phyloP scores from a whole-genome alignment of 2,888 invertebrate genomes.

The Strigamia transsilvanica region DNA sequence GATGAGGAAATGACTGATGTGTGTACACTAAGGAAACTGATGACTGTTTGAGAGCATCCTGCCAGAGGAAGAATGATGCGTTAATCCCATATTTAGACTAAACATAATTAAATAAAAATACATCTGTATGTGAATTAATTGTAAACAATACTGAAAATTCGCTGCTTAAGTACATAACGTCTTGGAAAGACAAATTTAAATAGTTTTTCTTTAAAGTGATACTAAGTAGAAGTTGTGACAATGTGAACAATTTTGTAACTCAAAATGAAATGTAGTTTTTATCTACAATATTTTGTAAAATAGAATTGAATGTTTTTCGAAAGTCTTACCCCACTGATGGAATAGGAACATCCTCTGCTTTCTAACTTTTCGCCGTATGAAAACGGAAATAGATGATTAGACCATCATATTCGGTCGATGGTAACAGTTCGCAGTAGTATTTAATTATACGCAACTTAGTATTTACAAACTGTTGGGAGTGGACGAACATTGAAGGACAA shows the following conservation, averaged over 20 bases:
- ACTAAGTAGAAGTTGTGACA: no score
- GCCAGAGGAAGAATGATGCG: neutral
- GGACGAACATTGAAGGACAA: neutral
- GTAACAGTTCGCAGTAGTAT: neutral
- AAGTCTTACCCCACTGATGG: neutral
- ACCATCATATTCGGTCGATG: neutral
- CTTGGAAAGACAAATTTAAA: no score
- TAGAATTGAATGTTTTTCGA: neutral
- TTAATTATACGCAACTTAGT: neutral
- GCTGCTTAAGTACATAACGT: no score
- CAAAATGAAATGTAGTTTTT: no score
- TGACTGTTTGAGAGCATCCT: slow-evolving; percentile 19
- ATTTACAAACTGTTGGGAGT: slow-evolving; percentile 8
- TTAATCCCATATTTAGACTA: neutral
- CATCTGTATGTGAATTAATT: no score
- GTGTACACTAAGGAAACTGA: neutral
- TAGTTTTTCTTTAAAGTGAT: no score
- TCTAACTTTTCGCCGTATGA: neutral
- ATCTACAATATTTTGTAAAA: no score
- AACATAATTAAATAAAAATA: neutral
- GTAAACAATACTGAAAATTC: no score
- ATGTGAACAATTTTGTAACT: no score
- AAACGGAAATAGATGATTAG: slow-evolving; percentile 11
- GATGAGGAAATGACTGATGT: slow-evolving; percentile 14
- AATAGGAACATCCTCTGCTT: neutral